These are phyloP conservation scores for Rallus limicola DNA, from an alignment of 2,113 vertebrate genomes.

Conservation along the genomic window DNA sequence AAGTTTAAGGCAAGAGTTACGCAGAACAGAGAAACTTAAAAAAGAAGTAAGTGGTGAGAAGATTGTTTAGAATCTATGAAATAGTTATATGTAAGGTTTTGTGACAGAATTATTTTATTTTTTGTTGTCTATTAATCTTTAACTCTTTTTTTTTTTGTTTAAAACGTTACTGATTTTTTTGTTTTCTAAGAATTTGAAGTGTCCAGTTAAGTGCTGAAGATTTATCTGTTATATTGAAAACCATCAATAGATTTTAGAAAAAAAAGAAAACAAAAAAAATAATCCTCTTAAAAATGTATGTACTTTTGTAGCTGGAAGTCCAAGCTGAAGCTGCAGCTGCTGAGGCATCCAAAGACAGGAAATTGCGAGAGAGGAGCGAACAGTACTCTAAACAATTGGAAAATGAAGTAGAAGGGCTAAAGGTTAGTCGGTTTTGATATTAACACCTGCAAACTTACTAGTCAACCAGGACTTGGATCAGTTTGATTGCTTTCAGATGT, in stretches of 20 bases:
- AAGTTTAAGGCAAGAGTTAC: conserved; percentile 91
- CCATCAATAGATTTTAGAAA: background rate
- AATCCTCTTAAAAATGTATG: conserved; percentile 35
- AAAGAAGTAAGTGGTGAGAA: conserved; percentile 91
- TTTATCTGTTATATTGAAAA: background rate
- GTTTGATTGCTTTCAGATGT: conserved; percentile 35
- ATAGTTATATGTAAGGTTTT: conserved; percentile 47
- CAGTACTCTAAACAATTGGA: conserved; percentile 94
- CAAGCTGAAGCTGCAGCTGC: conserved; percentile 87
- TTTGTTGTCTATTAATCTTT: background rate
- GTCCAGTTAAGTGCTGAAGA: conserved; percentile 13
- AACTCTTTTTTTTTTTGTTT: conserved; percentile 48
- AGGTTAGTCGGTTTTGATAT: conserved; percentile 81
- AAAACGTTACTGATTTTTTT: background rate
- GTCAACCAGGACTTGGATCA: background rate
- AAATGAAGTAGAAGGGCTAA: conserved; percentile 92
- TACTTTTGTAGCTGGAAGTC: conserved; percentile 87
- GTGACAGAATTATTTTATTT: background rate
- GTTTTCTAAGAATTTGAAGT: conserved; percentile 38
- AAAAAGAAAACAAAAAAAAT: background rate
- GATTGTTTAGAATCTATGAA: conserved; percentile 52
- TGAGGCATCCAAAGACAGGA: conserved; percentile 93
- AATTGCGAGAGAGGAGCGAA: conserved; percentile 91
- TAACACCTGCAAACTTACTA: conserved; percentile 31
- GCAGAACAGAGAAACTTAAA: conserved; percentile 92